Evolutionary conservation across 2,888 invertebrate genomes (phyloP), one percentile per base, ranked within the genome.

Genomic region (Eupithecia centaureata): DNA sequence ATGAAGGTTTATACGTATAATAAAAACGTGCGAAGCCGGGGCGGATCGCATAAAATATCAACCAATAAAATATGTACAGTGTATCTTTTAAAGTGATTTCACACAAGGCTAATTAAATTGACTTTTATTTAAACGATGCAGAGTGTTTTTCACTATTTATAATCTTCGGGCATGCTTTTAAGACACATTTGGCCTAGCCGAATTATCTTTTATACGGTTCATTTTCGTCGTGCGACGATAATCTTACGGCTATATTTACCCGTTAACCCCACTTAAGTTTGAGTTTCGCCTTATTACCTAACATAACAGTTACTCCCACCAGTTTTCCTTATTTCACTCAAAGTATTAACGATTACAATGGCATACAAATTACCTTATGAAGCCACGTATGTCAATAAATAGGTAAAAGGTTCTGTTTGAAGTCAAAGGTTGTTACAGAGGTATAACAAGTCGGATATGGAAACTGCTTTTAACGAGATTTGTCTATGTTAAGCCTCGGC

Each of bases 331-430:
- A 52, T 52, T 8, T 27, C 15, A 27, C 27, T 27, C 52, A 15
- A 15, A 27, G 27, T 52, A 52, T 27, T 10, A 52, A 5, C 15
- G 15, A 2, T 52, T 18, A 68, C 75, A 79, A 78, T 56, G 30
- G 56, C 56, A 28, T 56, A 56, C 56, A 30, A 56, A 56, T 56
- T 56, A 30, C 56, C 56, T 56, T 28, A 28, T 30, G 28, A 56
- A n/a, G 56, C 56, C 30, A 56, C 52, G 30, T 28, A 54, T 30
- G 42, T 56, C 42, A 65, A 65, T 65, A 60, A 59, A 30, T 56
- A 56, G 3, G 52, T 47, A 22, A 47, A 22, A 22, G 42, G 18
- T 47, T 47, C 35, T 52, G 27, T 61, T 32, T 65, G 42, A 27
- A 52, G 65, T 56, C 65, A 65, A 61, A 65, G 65, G 65, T 61